A percentile compares a stretch with the other conserved stretches of the same genome.
These are phyloP conservation scores for Cosmia trapezina DNA, from an alignment of 2,888 invertebrate genomes.

Conservation along the genomic window DNA sequence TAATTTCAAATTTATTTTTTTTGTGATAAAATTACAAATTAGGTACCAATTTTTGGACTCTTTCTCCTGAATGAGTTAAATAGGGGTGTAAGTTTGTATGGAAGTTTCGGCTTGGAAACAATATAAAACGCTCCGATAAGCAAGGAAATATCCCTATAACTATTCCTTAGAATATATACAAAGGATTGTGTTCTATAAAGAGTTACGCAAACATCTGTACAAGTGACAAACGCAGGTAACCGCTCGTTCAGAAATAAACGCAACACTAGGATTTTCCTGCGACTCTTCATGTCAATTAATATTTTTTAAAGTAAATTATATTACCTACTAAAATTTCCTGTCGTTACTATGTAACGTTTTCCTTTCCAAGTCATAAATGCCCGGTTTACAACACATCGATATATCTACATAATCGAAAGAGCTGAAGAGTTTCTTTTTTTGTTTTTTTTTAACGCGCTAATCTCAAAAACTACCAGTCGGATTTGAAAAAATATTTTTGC, in stretches of 20 bases:
- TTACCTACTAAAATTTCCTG: no score
- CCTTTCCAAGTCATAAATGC: neutral
- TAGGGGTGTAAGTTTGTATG: no score
- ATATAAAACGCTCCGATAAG: neutral
- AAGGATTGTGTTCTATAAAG: neutral
- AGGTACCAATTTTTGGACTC: no score
- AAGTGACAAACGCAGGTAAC: conserved; percentile 14
- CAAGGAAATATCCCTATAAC: neutral
- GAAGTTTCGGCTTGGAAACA: neutral
- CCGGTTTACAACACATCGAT: no score
- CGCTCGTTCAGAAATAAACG: neutral
- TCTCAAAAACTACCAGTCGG: no score
- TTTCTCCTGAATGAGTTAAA: neutral
- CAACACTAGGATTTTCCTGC: neutral
- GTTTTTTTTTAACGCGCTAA: no score
- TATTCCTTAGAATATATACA: conserved; percentile 2
- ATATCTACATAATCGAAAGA: no score
- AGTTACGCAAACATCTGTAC: conserved; percentile 1
- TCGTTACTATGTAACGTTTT: no score
- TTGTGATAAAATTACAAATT: no score
- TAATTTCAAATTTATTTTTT: no score
- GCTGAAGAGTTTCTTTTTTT: no score
- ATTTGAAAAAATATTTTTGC: no score
- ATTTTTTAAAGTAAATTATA: neutral
- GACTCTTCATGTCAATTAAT: neutral